Base-by-base conservation (phyloP, 2,797 vertebrate genomes). In the Delichon dasypus region DNA sequence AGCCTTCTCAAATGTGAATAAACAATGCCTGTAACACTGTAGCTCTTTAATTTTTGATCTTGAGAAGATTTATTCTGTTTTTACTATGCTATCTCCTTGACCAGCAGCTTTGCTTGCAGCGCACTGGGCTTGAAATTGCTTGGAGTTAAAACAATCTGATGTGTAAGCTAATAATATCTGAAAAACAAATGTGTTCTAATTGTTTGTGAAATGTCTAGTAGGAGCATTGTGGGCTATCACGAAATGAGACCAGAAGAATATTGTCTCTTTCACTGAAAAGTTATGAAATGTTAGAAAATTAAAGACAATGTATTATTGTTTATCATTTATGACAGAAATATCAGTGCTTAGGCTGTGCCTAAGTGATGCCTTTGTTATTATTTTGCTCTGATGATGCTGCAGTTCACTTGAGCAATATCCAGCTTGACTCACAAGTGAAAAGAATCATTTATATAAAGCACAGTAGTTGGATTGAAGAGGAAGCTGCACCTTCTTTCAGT, bases 41-140 rank as follows among this genome's bases (percentile, higher is more conserved):
- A 65, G 45, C 61, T 54, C 68, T 95, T 94, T 54, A 77, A 70
- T 92, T 83, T 88, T 60, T 88, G 60, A 48, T 65, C 42, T 75
- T 30, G 77, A 70, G 42, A 65, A 42, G 30, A 53, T 55, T 92
- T 73, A 25, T 45, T 92, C 54, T 73, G 34, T 14, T 90, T 91
- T 83, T 36, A 38, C 26, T 29, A 13, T 38, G 51, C 50, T 62
- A 1, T 82, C 73, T 93, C 61, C 82, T 87, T 89, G 84, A 89
- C 93, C 92, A 89, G 85, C 40, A 96, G 66, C 57, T 92, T 83
- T 83, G 23, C 86, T 95, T 95, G 60, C 47, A 45, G 61, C 93
- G 60, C 66, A 50, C 60, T 51, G 57, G 74, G n/a, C 42, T 78
- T 68, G 85, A 91, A 89, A 94, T 92, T 89, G 53, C 79, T 94